These are phyloP conservation scores for Panzeria rudis DNA, from an alignment of 2,888 invertebrate species.

Conservation along the genomic window DNA sequence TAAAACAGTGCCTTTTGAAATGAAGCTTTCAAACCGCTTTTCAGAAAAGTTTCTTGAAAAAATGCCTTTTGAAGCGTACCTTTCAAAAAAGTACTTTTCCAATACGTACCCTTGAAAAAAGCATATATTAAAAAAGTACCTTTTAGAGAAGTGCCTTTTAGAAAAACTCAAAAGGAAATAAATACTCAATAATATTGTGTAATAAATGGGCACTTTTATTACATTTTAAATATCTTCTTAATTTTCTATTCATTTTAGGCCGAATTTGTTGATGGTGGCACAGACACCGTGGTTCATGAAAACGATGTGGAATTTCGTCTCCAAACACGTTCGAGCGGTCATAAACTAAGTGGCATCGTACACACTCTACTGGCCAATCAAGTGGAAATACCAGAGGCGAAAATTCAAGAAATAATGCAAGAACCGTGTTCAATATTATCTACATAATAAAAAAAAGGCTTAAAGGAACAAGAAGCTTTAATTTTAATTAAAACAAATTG, in stretches of 20 bases:
- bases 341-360: conserved; percentile 85
- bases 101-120: neutral
- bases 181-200: too few relatives aligned
- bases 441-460: conserved; percentile 33
- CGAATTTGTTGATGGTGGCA: conserved; percentile 93
- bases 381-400: conserved; percentile 80
- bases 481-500: conserved; percentile 42
- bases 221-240: too few relatives aligned
- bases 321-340: conserved; percentile 82
- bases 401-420: conserved; percentile 81
- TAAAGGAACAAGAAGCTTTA: conserved; percentile 30
- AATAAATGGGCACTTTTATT: too few relatives aligned
- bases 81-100: neutral
- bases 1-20: too few relatives aligned
- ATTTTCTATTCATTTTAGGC: conserved; percentile 84
- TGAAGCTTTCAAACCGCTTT: too few relatives aligned
- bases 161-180: too few relatives aligned
- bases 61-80: neutral
- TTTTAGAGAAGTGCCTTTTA: too few relatives aligned
- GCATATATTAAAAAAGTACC: neutral
- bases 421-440: conserved; percentile 80
- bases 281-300: conserved; percentile 89
- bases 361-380: conserved; percentile 86
- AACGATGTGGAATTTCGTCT: conserved; percentile 81
- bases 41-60: too few relatives aligned